These are phyloP conservation scores for Micromussa lordhowensis DNA, from an alignment of 92 coral and sea anemone genomes.

Conservation along the genomic window DNA sequence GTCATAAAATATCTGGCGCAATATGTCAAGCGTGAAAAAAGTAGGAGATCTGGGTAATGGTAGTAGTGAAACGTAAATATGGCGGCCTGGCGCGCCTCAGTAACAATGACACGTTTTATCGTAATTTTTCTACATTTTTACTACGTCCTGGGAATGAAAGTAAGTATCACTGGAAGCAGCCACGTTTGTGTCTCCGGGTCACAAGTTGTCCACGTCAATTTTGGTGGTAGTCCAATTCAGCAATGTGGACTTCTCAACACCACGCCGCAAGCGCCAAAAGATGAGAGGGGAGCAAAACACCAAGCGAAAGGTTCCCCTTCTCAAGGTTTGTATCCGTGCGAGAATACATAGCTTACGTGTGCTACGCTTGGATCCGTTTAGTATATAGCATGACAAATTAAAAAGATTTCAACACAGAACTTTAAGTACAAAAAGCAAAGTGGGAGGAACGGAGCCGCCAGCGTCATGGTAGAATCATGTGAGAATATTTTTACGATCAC, in stretches of 20 bases:
- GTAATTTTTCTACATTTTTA: neutral
- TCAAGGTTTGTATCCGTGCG: conserved; percentile 10
- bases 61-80: conserved; percentile 46
- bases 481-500: neutral
- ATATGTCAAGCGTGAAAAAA: neutral
- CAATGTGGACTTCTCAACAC: conserved; percentile 64
- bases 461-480: neutral
- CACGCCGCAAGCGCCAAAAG: conserved; percentile 49
- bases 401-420: neutral
- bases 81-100: conserved; percentile 51
- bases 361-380: neutral
- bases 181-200: conserved; percentile 57
- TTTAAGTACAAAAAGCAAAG: too few relatives aligned
- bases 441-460: neutral
- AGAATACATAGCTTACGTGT: neutral
- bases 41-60: conserved; percentile 13
- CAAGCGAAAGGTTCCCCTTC: neutral
- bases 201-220: conserved; percentile 74
- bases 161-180: conserved; percentile 1
- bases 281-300: conserved; percentile 34
- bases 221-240: conserved; percentile 52
- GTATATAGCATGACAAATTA: neutral
- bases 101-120: neutral
- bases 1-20: neutral
- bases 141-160: conserved; percentile 10